Evolutionary conservation across 37 sponge, comb jelly and placozoan species (phyloP).

Genomic region (Spongilla lacustris): DNA sequence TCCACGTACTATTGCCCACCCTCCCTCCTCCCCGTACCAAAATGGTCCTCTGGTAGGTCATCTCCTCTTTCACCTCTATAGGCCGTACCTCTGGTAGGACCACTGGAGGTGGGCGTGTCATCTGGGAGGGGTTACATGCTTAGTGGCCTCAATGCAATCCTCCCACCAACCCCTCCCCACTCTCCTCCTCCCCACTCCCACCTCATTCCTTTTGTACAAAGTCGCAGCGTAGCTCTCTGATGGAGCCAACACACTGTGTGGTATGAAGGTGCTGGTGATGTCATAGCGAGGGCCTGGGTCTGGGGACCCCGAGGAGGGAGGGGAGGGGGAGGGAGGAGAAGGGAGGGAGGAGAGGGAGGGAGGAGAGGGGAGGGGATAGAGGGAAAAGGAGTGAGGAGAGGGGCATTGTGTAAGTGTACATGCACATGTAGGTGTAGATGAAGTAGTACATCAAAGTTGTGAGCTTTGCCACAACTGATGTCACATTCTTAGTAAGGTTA

Average conservation of each 20-base stretch:
- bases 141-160: background rate
- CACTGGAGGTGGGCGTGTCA: background rate
- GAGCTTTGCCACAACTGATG: no score
- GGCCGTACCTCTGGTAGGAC: background rate
- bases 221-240: conserved; percentile 51
- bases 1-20: no score
- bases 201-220: conserved; percentile 21
- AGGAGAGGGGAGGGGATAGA: background rate
- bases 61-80: background rate
- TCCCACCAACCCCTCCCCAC: no score
- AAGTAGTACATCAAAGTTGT: background rate
- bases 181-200: background rate
- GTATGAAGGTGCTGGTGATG: conserved; percentile 48
- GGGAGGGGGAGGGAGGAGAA: background rate
- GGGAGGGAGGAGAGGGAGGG: background rate
- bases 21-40: background rate
- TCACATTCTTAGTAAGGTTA: background rate
- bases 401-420: no score
- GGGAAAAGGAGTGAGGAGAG: no score
- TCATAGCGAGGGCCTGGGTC: conserved; percentile 64
- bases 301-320: conserved; percentile 23
- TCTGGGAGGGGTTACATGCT: background rate
- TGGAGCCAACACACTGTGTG: conserved; percentile 76
- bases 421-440: background rate
- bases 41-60: conserved; percentile 4